These are phyloP conservation scores for Meta bourneti DNA, from an alignment of 2,888 invertebrate species.

Conservation along the genomic window DNA sequence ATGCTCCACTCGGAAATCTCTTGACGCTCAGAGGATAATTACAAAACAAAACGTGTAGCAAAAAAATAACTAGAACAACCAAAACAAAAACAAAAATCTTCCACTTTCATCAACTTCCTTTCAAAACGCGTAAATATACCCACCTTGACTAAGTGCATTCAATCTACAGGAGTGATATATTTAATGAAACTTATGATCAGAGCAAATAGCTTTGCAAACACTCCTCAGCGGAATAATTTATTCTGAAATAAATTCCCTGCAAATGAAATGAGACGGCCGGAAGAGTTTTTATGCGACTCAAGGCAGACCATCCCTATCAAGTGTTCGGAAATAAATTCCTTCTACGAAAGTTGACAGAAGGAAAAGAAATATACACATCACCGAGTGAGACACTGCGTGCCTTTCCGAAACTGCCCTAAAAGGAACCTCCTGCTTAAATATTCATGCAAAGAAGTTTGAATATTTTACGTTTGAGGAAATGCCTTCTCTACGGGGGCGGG, in stretches of 20 bases:
- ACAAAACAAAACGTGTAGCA: too few relatives aligned
- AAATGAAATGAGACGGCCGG: background rate
- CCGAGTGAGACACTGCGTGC: background rate
- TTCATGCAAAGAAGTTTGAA: constrained; percentile 31
- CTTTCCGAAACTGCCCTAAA: background rate
- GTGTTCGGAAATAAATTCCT: background rate
- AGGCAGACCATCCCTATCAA: background rate
- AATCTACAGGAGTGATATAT: too few relatives aligned
- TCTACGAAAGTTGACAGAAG: background rate
- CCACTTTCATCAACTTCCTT: too few relatives aligned
- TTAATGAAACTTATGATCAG: too few relatives aligned
- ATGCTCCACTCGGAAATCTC: too few relatives aligned
- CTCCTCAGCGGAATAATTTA: background rate
- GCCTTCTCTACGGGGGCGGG: background rate
- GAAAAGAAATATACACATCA: background rate
- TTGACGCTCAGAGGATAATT: too few relatives aligned
- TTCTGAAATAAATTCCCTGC: background rate
- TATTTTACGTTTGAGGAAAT: constrained; percentile 27
- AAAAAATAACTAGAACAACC: too few relatives aligned
- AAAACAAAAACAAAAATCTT: too few relatives aligned
- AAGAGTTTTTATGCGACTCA: background rate
- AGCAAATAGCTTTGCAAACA: background rate
- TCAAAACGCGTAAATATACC: too few relatives aligned
- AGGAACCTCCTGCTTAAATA: constrained; percentile 19
- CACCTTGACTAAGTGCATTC: too few relatives aligned